Percentiles rank a stretch among this genome's conserved stretches.
Evolutionary conservation across 2,888 invertebrate genomes (phyloP).

Genomic region (Spodoptera littoralis): DNA sequence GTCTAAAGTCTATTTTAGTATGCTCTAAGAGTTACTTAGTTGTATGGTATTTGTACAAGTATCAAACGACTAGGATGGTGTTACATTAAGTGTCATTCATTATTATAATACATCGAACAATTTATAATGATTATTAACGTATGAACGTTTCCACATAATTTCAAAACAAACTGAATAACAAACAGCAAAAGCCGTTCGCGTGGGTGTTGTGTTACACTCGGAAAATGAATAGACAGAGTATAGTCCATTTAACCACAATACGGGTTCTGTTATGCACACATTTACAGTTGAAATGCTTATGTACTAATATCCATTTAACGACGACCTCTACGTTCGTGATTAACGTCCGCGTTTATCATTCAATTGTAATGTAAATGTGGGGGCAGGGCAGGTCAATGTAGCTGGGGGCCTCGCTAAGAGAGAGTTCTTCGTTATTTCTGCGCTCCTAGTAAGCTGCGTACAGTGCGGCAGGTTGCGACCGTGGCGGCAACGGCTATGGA

Average conservation of each 20-base stretch:
- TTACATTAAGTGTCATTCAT: too few relatives aligned
- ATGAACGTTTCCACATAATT: conserved; percentile 1
- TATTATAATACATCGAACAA: conserved; percentile 2
- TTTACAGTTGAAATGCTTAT: conserved; percentile 53
- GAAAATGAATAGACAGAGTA: conserved; percentile 46
- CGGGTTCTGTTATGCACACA: conserved; percentile 47
- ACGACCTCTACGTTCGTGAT: conserved; percentile 38
- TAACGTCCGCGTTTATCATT: conserved; percentile 14
- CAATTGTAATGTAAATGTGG: conserved; percentile 32
- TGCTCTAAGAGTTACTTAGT: too few relatives aligned
- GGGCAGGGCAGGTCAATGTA: conserved; percentile 54
- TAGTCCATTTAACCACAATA: conserved; percentile 44
- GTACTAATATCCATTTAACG: conserved; percentile 57
- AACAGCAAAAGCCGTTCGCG: conserved; percentile 28
- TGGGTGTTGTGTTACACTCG: conserved; percentile 37
- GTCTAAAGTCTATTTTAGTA: too few relatives aligned
- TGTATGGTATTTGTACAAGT: too few relatives aligned
- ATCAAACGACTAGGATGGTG: too few relatives aligned
- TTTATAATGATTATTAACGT: conserved; percentile 1
- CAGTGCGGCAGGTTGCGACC: conserved; percentile 77
- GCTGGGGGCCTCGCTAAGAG: conserved; percentile 44
- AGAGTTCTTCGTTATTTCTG: conserved; percentile 67
- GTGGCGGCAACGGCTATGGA: conserved; percentile 56
- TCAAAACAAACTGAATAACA: conserved; percentile 19
- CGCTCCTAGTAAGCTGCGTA: conserved; percentile 83